Percentiles rank a stretch among this genome's conserved stretches.
These are phyloP conservation scores for Epizoanthus scotinus DNA, from an alignment of 92 coral and sea anemone genomes.

Conservation along the genomic window DNA sequence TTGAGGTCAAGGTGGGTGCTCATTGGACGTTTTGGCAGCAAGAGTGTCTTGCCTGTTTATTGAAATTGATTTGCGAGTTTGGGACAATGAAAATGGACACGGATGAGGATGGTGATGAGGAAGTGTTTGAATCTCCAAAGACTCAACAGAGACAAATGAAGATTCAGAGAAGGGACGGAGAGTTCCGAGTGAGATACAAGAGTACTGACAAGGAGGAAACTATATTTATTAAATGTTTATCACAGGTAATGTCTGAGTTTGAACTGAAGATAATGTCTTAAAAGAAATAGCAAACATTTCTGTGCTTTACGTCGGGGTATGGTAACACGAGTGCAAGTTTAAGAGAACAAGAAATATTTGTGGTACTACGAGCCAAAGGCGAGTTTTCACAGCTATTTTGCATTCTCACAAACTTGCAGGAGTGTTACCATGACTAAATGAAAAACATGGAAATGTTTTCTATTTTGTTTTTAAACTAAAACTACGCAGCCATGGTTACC, in stretches of 20 bases:
- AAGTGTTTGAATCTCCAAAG: conserved; percentile 74
- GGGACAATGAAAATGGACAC: conserved; percentile 80
- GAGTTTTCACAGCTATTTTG: no score
- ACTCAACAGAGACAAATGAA: conserved; percentile 51
- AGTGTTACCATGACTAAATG: no score
- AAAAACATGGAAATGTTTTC: no score
- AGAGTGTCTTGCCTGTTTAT: conserved; percentile 86
- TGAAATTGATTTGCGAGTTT: conserved; percentile 90
- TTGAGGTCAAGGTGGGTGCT: conserved; percentile 65
- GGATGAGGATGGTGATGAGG: conserved; percentile 75
- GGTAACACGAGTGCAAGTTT: no score
- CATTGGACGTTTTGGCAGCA: conserved; percentile 98
- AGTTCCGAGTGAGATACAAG: conserved; percentile 91
- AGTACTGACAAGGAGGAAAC: conserved; percentile 96
- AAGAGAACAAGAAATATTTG: no score
- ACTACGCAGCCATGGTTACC: no score
- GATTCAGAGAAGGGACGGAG: conserved; percentile 79
- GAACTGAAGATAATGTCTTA: no score
- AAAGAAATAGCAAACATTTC: no score
- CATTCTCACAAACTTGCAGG: no score
- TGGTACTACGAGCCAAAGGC: no score
- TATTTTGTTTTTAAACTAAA: no score
- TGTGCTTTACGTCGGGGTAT: no score
- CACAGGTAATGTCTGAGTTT: conserved; percentile 50
- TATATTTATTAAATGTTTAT: conserved; percentile 88